Evolutionary conservation across 2,888 invertebrate genomes (phyloP).

Genomic region (Pheosia gnoma): DNA sequence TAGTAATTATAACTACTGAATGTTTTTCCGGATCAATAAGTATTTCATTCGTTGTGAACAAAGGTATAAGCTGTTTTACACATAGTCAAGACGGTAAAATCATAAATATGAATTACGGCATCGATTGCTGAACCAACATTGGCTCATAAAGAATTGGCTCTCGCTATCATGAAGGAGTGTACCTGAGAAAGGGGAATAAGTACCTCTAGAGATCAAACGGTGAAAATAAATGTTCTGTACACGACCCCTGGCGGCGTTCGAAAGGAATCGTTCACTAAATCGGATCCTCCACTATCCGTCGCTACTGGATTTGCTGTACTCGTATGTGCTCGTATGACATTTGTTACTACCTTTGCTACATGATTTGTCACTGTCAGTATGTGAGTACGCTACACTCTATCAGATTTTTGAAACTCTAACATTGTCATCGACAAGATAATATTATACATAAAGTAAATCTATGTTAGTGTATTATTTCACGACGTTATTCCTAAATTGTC

Average conservation of each 20-base stretch:
- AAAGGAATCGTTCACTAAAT: conserved; percentile 44
- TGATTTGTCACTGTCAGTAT: conserved; percentile 63
- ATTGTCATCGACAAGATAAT: conserved; percentile 4
- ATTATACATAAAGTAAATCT: neutral
- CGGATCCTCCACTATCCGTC: conserved; percentile 26
- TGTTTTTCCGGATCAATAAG: conserved; percentile 33
- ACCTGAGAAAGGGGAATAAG: conserved; percentile 62
- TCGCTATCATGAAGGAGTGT: conserved; percentile 61
- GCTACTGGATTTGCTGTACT: conserved; percentile 51
- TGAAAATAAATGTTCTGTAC: conserved; percentile 60
- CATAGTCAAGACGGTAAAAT: conserved; percentile 4
- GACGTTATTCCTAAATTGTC: neutral
- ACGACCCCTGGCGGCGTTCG: conserved; percentile 28
- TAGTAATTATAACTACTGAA: conserved; percentile 28
- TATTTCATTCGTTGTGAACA: conserved; percentile 14
- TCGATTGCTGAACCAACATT: conserved; percentile 24
- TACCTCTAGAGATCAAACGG: conserved; percentile 64
- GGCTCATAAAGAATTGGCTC: conserved; percentile 39
- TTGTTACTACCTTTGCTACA: conserved; percentile 59
- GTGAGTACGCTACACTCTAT: conserved; percentile 37
- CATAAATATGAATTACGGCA: conserved; percentile 34
- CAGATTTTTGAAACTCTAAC: conserved; percentile 25
- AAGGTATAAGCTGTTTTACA: neutral
- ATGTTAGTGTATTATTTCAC: neutral
- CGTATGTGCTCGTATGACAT: conserved; percentile 65